phyloP scores from a whole-genome alignment of 2,888 invertebrate species.

The Mayetiola destructor region DNA sequence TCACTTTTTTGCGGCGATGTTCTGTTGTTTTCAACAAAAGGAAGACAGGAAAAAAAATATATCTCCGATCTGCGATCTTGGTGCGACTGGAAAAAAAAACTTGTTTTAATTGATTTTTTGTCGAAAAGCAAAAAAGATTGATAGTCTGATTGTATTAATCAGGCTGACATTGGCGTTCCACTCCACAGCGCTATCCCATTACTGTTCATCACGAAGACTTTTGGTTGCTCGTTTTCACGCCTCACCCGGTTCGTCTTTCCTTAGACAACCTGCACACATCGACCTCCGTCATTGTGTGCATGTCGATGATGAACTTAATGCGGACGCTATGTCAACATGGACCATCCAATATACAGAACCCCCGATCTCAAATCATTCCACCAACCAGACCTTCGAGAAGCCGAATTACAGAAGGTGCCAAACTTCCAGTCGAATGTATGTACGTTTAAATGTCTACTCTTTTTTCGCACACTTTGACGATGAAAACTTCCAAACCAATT shows the following conservation, averaged over 20 bases:
- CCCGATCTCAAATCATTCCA: conserved; percentile 90
- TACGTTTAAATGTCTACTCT: too few species aligned
- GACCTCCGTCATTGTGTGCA: conserved; percentile 78
- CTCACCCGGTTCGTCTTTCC: conserved; percentile 97
- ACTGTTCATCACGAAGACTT: conserved; percentile 97
- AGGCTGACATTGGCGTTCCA: conserved; percentile 77
- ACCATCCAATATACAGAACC: conserved; percentile 42
- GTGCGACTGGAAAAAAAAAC: neutral
- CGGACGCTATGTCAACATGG: conserved; percentile 84
- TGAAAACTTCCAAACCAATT: too few species aligned
- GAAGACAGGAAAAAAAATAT: too few species aligned
- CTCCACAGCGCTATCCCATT: conserved; percentile 98
- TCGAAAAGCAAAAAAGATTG: conserved; percentile 56
- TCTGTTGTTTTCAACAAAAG: too few species aligned
- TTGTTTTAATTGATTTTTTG: conserved; percentile 13
- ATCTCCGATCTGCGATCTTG: too few species aligned
- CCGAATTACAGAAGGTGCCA: conserved; percentile 98
- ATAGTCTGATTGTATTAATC: conserved; percentile 63
- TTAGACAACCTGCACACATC: conserved; percentile 79
- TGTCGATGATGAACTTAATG: conserved; percentile 96
- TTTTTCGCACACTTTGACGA: too few species aligned
- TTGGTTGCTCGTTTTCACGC: conserved; percentile 99
- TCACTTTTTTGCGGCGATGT: too few species aligned
- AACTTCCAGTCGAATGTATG: conserved; percentile 58
- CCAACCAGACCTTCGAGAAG: conserved; percentile 80